Conservation (phyloP, 2,888 invertebrate genomes). For the Tholera decimalis region DNA sequence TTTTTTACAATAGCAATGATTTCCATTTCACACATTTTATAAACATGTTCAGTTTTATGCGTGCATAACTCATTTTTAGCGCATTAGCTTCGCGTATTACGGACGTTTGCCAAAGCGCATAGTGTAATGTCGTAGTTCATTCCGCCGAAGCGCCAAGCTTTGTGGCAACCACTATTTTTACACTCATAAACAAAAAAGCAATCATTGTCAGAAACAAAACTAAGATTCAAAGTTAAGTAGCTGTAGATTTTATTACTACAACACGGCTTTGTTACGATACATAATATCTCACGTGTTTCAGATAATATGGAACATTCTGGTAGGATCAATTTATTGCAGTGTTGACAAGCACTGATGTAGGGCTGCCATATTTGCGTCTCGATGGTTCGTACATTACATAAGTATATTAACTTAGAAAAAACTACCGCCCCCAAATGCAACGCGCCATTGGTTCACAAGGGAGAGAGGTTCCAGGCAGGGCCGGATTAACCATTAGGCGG, state of each 20-base stretch:
- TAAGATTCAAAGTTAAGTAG: constrained; percentile 28
- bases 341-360: constrained; percentile 6
- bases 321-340: constrained; percentile 9
- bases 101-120: constrained; percentile 52
- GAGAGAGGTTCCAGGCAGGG: too few species aligned
- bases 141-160: constrained; percentile 42
- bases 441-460: not conserved
- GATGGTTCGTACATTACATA: too few species aligned
- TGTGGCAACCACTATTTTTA: constrained; percentile 26
- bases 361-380: constrained; percentile 14
- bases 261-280: constrained; percentile 14
- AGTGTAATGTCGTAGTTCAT: constrained; percentile 34
- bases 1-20: not conserved
- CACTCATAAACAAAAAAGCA: constrained; percentile 17
- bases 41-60: constrained; percentile 5
- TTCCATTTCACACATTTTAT: not conserved
- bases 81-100: constrained; percentile 39
- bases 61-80: constrained; percentile 42
- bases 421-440: not conserved
- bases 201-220: constrained; percentile 3
- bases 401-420: too few species aligned
- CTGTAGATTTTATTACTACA: constrained; percentile 9
- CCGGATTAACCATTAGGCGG: too few species aligned
- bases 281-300: constrained; percentile 29
- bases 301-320: constrained; percentile 48